A percentile compares a stretch with the other conserved stretches of the same genome.
These are phyloP conservation scores for Drosophila equinoxialis DNA, from an alignment of 1,140 invertebrate species.

Conservation along the genomic window DNA sequence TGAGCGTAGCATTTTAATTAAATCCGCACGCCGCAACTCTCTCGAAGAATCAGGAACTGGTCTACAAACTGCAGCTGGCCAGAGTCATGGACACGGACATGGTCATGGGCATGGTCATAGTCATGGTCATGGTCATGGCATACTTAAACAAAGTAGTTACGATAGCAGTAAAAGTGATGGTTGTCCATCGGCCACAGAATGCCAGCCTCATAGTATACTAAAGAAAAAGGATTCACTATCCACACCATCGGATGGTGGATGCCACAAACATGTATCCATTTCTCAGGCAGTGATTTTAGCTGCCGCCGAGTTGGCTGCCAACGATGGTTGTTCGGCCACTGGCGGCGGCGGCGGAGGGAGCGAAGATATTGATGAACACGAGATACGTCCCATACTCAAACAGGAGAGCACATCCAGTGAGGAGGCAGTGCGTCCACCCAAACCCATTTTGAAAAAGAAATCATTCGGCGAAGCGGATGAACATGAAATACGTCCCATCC, in stretches of 20 bases:
- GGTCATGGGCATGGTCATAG: slow-evolving; percentile 83
- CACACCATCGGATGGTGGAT: slow-evolving; percentile 83
- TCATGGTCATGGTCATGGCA: slow-evolving; percentile 84
- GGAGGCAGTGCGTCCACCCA: slow-evolving; percentile 84
- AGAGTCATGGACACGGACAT: slow-evolving; percentile 24
- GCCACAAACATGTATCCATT: slow-evolving; percentile 87
- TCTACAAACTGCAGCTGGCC: background rate
- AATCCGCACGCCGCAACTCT: slow-evolving; percentile 84
- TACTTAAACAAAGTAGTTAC: slow-evolving; percentile 88
- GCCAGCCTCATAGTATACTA: slow-evolving; percentile 90
- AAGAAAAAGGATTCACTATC: slow-evolving; percentile 88
- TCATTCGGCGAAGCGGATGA: slow-evolving; percentile 91
- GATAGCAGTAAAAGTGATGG: slow-evolving; percentile 85
- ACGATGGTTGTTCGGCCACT: slow-evolving; percentile 22
- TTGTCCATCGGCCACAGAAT: slow-evolving; percentile 84
- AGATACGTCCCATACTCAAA: slow-evolving; percentile 91
- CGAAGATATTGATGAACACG: slow-evolving; percentile 83
- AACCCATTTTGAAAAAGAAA: slow-evolving; percentile 93
- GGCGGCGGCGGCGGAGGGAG: slow-evolving; percentile 55
- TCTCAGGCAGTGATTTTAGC: slow-evolving; percentile 88
- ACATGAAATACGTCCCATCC: slow-evolving; percentile 86
- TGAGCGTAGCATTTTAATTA: slow-evolving; percentile 76
- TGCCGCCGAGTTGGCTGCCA: slow-evolving; percentile 84
- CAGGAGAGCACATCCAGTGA: slow-evolving; percentile 71
- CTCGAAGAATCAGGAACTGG: slow-evolving; percentile 70